Percentiles rank a stretch among this genome's conserved stretches.
Evolutionary conservation across 2,113 vertebrate species (phyloP).

Genomic region (Butorides virescens): DNA sequence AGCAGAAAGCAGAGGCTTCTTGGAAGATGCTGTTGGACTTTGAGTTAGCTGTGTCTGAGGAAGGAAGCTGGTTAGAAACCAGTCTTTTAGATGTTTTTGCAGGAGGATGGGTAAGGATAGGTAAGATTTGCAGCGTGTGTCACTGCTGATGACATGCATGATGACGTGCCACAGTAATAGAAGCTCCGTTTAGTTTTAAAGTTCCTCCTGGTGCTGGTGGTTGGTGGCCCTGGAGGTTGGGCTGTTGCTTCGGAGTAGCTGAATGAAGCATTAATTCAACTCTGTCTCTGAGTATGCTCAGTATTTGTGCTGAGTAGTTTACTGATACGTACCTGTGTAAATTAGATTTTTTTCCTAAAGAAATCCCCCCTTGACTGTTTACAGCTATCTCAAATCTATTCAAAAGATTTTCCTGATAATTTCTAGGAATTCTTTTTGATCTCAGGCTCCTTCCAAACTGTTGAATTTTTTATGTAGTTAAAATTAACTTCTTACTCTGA

Average conservation of each 20-base stretch:
- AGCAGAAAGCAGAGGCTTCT: background rate
- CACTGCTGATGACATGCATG: background rate
- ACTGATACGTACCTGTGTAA: fast-evolving
- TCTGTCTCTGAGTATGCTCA: background rate
- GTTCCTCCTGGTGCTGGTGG: background rate
- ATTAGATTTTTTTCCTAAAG: background rate
- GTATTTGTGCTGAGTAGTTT: background rate
- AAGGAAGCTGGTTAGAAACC: background rate
- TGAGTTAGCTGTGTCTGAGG: background rate
- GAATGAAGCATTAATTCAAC: background rate
- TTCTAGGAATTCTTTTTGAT: background rate
- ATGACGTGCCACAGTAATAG: background rate
- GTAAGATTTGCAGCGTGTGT: background rate
- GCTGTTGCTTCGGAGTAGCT: background rate
- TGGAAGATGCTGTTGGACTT: background rate
- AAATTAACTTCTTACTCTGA: background rate
- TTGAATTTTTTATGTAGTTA: background rate
- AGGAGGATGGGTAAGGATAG: background rate
- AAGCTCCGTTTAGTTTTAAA: background rate
- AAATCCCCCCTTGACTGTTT: background rate
- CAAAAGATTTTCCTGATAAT: background rate
- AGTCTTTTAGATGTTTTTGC: background rate
- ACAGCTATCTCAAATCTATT: background rate
- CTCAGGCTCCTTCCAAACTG: background rate
- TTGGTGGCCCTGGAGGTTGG: background rate